Evolutionary conservation across 2,113 vertebrate genomes (phyloP).

Genomic region (Okapia johnstoni): DNA sequence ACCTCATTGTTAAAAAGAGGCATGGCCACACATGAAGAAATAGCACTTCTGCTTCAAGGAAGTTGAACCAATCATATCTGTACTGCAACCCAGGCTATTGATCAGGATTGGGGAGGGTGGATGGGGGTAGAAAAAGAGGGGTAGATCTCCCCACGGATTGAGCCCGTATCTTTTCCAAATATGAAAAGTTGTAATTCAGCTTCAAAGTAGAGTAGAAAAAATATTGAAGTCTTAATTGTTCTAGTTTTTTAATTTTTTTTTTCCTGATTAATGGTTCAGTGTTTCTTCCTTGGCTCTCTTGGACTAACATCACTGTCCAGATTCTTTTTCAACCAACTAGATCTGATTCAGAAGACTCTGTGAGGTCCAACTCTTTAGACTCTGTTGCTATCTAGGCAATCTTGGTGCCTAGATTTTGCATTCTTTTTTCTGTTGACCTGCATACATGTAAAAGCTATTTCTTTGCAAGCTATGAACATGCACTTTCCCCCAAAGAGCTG

Average conservation of each 20-base stretch:
- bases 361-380: slow-evolving; percentile 24
- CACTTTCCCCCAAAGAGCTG: slow-evolving; percentile 33
- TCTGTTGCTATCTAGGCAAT: slow-evolving; percentile 28
- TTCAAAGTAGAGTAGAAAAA: slow-evolving; percentile 56
- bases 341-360: neutral
- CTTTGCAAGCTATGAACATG: neutral
- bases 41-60: slow-evolving; percentile 20
- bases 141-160: neutral
- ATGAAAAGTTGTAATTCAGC: slow-evolving; percentile 39
- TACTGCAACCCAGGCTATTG: neutral
- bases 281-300: slow-evolving; percentile 41
- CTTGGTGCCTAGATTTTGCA: slow-evolving; percentile 70
- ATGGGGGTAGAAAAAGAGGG: neutral
- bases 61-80: neutral
- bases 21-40: slow-evolving; percentile 66
- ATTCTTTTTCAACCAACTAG: slow-evolving; percentile 18
- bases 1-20: slow-evolving; percentile 75
- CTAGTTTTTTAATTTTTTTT: slow-evolving; percentile 43
- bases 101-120: neutral
- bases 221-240: neutral
- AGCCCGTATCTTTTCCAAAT: slow-evolving; percentile 33
- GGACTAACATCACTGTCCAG: neutral
- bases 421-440: slow-evolving; percentile 26
- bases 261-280: slow-evolving; percentile 22
- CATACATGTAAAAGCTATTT: neutral